These are phyloP conservation scores for Sipha maydis DNA, from an alignment of 2,888 invertebrate species.

Conservation along the genomic window DNA sequence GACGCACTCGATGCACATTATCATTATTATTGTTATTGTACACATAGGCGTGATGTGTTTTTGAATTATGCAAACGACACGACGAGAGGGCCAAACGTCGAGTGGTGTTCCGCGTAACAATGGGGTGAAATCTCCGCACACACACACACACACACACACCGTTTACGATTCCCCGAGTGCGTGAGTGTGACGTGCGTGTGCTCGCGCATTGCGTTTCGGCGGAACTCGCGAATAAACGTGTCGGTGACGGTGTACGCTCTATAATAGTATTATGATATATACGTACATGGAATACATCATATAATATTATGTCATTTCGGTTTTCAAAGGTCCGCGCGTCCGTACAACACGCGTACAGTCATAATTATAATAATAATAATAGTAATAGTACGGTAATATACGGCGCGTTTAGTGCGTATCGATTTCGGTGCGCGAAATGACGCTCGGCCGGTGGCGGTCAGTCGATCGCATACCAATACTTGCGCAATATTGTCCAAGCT, in stretches of 20 bases:
- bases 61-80: slow-evolving; percentile 31
- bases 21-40: neutral
- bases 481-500: neutral
- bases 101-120: neutral
- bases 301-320: neutral
- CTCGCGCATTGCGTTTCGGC: no score
- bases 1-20: neutral
- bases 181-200: neutral
- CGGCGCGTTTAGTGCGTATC: neutral
- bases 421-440: neutral
- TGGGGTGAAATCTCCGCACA: neutral
- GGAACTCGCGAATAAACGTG: neutral
- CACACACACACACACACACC: neutral
- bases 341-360: no score
- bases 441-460: neutral
- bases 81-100: neutral
- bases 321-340: neutral
- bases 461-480: neutral
- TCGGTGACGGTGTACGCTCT: neutral
- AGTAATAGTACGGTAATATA: neutral
- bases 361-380: neutral
- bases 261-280: neutral
- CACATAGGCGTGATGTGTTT: slow-evolving; percentile 7
- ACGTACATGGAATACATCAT: neutral
- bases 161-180: neutral